Evolutionary conservation across 2,113 vertebrate species (phyloP), one percentile per base, ranked within the genome.

Genomic region (Nibea albiflora): DNA sequence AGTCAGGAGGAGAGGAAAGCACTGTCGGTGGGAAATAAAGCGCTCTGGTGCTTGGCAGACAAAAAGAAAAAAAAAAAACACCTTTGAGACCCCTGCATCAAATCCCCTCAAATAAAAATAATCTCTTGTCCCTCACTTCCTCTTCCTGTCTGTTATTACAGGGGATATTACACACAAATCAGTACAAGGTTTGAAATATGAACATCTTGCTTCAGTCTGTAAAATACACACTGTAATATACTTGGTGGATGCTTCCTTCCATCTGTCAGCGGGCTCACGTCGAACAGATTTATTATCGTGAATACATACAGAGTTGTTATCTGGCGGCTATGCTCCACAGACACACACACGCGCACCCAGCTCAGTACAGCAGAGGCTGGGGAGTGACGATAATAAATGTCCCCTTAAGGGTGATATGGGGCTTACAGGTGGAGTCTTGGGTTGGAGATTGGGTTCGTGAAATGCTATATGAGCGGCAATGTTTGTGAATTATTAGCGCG

Each of bases 1-100:
- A 71, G 76, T 50, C 24, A 71, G 63, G 20, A 42, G 35, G 69
- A 73, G 58, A 81, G 57, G 47, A 62, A 17, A 76, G 82, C 67
- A 17, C 53, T 70, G 67, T 80, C 46, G 61, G 82, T 61, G 50
- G 17, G 24, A 67, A 83, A 75, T 76, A 84, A 83, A 74, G 80
- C 76, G 72, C 52, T 68, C 46, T 78, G 52, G 10, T 26, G 50
- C 66, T 63, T 73, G 68, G 31, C 58, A 61, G 60, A 75, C n/a
- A 67, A 73, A 61, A 56, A 26, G 20, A 54, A 64, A 26, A 67
- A 62, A 54, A 64, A 26, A 67, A 62, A 60, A 20, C 52, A 81
- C 62, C 49, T 65, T 61, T 19, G 35, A 69, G 79, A 76, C 72
- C 52, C 24, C 9, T 52, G 31, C 56, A 54, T 58, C 57, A 80